Conservation (phyloP, 1,140 invertebrate species). For the Drosophila bocqueti region DNA sequence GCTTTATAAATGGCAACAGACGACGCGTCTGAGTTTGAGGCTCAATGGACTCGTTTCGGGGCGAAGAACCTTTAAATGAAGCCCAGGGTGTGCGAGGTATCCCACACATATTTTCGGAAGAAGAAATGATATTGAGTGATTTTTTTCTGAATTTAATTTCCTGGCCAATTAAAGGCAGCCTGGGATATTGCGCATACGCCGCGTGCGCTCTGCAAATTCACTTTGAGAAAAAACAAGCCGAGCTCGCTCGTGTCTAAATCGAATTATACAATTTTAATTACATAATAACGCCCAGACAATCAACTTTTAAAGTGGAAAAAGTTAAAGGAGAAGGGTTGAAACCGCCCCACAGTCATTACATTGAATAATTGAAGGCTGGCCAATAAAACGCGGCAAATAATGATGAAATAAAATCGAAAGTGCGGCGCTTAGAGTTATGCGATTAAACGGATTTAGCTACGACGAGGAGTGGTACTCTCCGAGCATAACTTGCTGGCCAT, state of each 20-base stretch:
- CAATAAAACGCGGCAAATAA: conserved; percentile 9
- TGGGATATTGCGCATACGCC: conserved; percentile 51
- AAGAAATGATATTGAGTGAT: not conserved
- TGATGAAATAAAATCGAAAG: conserved; percentile 12
- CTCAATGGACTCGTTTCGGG: conserved; percentile 31
- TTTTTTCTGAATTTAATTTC: conserved; percentile 7
- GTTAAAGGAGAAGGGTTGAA: not conserved
- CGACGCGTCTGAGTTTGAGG: conserved; percentile 46
- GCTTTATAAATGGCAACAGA: conserved; percentile 80
- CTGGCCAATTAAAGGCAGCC: conserved; percentile 21
- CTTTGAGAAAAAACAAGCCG: not conserved
- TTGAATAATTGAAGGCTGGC: conserved; percentile 9
- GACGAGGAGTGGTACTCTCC: not conserved
- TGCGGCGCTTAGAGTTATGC: conserved; percentile 19
- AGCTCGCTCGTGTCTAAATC: conserved; percentile 47
- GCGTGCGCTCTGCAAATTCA: conserved; percentile 12
- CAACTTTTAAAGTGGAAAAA: conserved; percentile 35
- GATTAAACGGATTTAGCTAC: conserved; percentile 27
- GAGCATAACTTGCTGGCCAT: conserved; percentile 8
- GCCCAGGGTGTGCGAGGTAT: conserved; percentile 9
- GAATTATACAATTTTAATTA: conserved; percentile 73
- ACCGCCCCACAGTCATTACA: not conserved
- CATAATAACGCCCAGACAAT: conserved; percentile 54
- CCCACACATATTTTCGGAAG: conserved; percentile 13
- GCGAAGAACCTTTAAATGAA: conserved; percentile 21